These are phyloP conservation scores for Eueides isabella DNA, from an alignment of 1,140 invertebrate species.

Conservation along the genomic window DNA sequence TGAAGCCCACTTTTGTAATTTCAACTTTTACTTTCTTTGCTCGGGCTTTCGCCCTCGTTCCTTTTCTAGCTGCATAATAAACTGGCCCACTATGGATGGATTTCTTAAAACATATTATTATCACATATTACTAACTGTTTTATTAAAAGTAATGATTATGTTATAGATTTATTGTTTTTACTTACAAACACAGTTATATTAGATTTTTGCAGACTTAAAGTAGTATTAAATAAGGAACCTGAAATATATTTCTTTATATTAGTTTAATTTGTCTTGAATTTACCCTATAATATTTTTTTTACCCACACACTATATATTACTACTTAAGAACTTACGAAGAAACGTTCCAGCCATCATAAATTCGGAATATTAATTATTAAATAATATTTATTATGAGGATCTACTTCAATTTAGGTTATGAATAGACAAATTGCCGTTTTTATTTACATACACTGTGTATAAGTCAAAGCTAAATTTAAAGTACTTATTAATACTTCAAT, in stretches of 20 bases:
- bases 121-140: background rate
- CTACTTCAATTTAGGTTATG: slow-evolving; percentile 42
- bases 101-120: slow-evolving; percentile 53
- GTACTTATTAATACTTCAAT: too few relatives aligned
- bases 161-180: slow-evolving; percentile 23
- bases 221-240: slow-evolving; percentile 61
- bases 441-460: background rate
- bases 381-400: background rate
- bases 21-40: slow-evolving; percentile 88
- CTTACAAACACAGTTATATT: slow-evolving; percentile 59
- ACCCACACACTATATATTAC: background rate
- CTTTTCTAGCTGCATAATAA: slow-evolving; percentile 87
- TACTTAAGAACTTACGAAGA: slow-evolving; percentile 57
- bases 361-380: background rate
- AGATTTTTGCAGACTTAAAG: slow-evolving; percentile 51
- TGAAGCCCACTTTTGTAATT: slow-evolving; percentile 86
- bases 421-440: slow-evolving; percentile 28
- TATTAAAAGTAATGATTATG: slow-evolving; percentile 11
- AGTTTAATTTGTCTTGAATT: background rate
- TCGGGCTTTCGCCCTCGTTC: slow-evolving; percentile 87
- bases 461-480: background rate
- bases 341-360: slow-evolving; percentile 59
- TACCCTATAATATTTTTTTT: background rate
- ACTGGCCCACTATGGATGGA: slow-evolving; percentile 69
- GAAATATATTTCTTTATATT: slow-evolving; percentile 42